Percentiles rank a stretch among this genome's conserved stretches.
These are phyloP conservation scores for Aelia acuminata DNA, from an alignment of 2,888 invertebrate species.

Conservation along the genomic window DNA sequence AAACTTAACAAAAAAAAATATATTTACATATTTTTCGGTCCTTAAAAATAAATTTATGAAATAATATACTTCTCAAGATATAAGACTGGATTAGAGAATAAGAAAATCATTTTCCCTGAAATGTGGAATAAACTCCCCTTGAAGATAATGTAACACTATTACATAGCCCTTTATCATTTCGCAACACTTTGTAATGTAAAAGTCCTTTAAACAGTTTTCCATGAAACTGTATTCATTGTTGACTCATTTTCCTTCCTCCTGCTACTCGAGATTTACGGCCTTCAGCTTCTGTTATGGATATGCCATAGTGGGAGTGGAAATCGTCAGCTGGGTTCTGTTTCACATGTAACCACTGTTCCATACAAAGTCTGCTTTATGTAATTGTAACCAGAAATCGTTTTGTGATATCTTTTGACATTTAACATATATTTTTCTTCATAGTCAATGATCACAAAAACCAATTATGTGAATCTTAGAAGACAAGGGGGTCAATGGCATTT, in stretches of 20 bases:
- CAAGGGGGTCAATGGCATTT: too few relatives aligned
- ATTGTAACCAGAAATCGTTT: neutral
- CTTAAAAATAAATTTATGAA: too few relatives aligned
- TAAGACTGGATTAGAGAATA: neutral
- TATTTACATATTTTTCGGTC: too few relatives aligned
- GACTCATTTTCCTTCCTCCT: slow-evolving; percentile 25
- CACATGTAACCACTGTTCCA: neutral
- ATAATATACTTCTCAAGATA: too few relatives aligned
- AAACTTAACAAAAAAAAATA: too few relatives aligned
- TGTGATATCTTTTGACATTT: neutral
- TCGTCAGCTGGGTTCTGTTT: neutral
- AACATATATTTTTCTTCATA: neutral
- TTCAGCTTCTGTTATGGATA: neutral
- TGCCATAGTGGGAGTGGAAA: neutral
- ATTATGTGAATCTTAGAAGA: too few relatives aligned
- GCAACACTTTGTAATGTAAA: neutral
- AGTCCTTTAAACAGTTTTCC: neutral
- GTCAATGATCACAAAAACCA: neutral
- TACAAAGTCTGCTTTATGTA: neutral
- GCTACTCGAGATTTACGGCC: neutral
- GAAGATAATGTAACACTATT: neutral
- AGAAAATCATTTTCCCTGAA: neutral
- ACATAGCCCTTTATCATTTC: slow-evolving; percentile 7
- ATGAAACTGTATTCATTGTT: slow-evolving; percentile 31
- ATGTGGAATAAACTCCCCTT: neutral